phyloP scores from a whole-genome alignment of 2,113 vertebrate genomes.

The Jacana jacana region DNA sequence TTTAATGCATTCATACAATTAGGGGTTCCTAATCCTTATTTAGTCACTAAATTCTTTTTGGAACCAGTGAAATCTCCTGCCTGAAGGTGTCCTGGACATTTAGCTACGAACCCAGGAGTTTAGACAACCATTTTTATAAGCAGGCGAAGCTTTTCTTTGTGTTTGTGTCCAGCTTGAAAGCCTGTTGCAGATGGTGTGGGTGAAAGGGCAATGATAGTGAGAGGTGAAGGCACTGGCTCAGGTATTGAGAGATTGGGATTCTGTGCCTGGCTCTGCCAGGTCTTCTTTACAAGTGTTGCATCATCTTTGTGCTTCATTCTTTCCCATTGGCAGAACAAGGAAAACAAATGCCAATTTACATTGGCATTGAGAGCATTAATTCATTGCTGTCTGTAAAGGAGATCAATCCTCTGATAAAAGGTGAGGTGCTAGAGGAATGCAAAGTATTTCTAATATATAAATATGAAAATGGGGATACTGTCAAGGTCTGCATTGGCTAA shows the following conservation, averaged over 20 bases:
- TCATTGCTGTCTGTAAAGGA: background rate
- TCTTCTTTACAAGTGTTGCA: conserved; percentile 10
- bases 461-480: background rate
- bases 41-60: background rate
- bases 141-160: background rate
- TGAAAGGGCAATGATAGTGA: background rate
- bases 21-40: background rate
- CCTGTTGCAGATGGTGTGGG: background rate
- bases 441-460: background rate
- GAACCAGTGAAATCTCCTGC: background rate
- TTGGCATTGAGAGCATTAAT: background rate
- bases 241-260: background rate
- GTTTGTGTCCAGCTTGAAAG: background rate
- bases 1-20: background rate
- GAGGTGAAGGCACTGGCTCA: background rate
- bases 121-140: background rate
- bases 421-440: conserved; percentile 15
- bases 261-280: background rate
- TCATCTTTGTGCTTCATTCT: conserved; percentile 36
- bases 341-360: conserved; percentile 38
- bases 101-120: background rate
- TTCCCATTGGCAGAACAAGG: conserved; percentile 23
- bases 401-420: conserved; percentile 39
- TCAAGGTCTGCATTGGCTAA: background rate
- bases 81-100: background rate